Evolutionary conservation across 2,888 invertebrate genomes (phyloP).

Genomic region (Blastobasis adustella): DNA sequence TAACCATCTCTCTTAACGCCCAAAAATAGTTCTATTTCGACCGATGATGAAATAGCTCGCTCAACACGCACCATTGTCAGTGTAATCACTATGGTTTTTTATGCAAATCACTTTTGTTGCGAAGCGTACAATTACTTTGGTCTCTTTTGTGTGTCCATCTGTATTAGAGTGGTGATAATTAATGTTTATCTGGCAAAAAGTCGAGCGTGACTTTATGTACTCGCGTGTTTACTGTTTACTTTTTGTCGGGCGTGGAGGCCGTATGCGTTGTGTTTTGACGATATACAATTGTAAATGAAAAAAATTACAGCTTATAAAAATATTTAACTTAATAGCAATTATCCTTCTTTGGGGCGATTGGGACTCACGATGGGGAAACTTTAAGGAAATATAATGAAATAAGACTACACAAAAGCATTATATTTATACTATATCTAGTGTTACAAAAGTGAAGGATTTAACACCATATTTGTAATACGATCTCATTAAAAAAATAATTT

Average conservation of each 20-base stretch:
- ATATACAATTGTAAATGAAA: not conserved
- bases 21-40: not conserved
- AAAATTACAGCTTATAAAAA: not conserved
- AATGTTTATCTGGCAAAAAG: slow-evolving; percentile 21
- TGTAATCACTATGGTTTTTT: slow-evolving; percentile 10
- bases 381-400: no score
- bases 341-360: not conserved
- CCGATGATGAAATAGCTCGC: slow-evolving; percentile 3
- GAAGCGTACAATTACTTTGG: slow-evolving; percentile 13
- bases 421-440: no score
- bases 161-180: slow-evolving; percentile 20
- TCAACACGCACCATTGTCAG: slow-evolving; percentile 6
- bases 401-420: no score
- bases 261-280: not conserved
- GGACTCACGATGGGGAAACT: no score
- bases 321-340: not conserved
- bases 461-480: no score
- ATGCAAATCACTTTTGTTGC: slow-evolving; percentile 7
- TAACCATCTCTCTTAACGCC: no score
- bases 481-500: no score
- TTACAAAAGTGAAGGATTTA: no score
- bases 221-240: slow-evolving; percentile 5
- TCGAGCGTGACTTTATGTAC: slow-evolving; percentile 9
- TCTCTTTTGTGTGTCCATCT: slow-evolving; percentile 14
- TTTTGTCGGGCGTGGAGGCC: not conserved